phyloP scores from a whole-genome alignment of 2,888 invertebrate genomes.

The Nebria salina region DNA sequence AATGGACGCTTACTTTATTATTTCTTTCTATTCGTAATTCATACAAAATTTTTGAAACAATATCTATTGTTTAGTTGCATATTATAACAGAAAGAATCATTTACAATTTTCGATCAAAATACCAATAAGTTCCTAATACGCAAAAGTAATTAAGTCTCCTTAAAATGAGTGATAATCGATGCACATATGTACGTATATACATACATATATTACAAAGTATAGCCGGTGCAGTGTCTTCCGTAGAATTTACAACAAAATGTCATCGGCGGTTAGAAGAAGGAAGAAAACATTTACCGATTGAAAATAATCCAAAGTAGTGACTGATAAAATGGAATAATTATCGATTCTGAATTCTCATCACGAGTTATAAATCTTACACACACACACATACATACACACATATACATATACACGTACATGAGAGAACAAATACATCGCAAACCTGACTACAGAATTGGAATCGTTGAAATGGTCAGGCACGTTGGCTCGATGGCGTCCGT shows the following conservation, averaged over 20 bases:
- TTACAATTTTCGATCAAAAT: too few species aligned
- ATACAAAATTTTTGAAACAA: too few species aligned
- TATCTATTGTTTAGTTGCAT: too few species aligned
- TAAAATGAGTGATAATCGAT: too few species aligned
- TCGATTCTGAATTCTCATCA: conserved; percentile 40
- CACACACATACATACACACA: neutral
- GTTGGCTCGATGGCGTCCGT: conserved; percentile 9
- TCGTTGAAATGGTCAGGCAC: conserved; percentile 24
- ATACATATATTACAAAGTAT: too few species aligned
- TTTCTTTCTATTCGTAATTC: neutral
- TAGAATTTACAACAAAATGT: neutral
- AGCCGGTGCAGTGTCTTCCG: neutral
- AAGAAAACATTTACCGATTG: neutral
- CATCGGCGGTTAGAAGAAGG: neutral
- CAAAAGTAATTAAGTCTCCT: too few species aligned
- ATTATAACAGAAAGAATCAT: too few species aligned
- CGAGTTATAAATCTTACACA: conserved; percentile 39
- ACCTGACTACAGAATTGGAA: conserved; percentile 19
- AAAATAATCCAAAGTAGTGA: neutral
- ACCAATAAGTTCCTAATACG: too few species aligned
- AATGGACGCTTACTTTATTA: neutral
- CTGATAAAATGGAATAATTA: conserved; percentile 39
- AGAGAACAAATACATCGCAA: neutral
- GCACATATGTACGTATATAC: too few species aligned
- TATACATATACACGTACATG: too few species aligned